phyloP scores from a whole-genome alignment of 2,888 invertebrate species.

The Diploptera punctata region DNA sequence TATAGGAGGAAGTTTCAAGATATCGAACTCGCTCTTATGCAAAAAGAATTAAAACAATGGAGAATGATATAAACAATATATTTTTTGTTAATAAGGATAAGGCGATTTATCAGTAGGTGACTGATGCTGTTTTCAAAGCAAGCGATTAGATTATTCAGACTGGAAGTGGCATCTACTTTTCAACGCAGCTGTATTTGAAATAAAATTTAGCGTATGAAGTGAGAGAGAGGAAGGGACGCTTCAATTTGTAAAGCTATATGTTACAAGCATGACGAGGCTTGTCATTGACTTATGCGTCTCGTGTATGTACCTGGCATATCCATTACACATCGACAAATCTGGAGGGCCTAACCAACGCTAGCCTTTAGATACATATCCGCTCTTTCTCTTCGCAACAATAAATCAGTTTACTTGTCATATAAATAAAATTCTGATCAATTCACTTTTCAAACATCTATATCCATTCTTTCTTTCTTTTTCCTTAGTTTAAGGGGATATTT shows the following conservation, averaged over 20 bases:
- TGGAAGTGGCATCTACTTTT: no score
- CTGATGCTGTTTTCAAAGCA: no score
- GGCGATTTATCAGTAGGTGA: no score
- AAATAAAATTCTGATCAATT: not conserved
- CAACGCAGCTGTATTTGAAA: not conserved
- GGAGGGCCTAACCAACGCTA: not conserved
- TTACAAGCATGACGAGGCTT: constrained; percentile 26
- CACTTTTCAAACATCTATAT: not conserved
- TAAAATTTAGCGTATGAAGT: not conserved
- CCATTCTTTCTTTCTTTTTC: no score
- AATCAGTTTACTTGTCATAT: constrained; percentile 15
- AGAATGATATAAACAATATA: no score
- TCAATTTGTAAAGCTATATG: constrained; percentile 11
- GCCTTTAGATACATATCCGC: not conserved
- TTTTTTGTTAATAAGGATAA: no score
- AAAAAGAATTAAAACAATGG: no score
- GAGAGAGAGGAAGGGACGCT: not conserved
- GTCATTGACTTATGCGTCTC: constrained; percentile 31
- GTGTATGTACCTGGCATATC: constrained; percentile 32
- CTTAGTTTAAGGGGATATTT: no score
- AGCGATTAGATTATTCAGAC: no score
- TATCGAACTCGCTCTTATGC: no score
- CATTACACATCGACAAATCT: constrained; percentile 27
- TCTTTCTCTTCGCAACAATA: not conserved
- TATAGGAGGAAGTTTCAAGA: no score